phyloP scores from a whole-genome alignment of 2,888 invertebrate genomes.

The Blastobasis adustella region DNA sequence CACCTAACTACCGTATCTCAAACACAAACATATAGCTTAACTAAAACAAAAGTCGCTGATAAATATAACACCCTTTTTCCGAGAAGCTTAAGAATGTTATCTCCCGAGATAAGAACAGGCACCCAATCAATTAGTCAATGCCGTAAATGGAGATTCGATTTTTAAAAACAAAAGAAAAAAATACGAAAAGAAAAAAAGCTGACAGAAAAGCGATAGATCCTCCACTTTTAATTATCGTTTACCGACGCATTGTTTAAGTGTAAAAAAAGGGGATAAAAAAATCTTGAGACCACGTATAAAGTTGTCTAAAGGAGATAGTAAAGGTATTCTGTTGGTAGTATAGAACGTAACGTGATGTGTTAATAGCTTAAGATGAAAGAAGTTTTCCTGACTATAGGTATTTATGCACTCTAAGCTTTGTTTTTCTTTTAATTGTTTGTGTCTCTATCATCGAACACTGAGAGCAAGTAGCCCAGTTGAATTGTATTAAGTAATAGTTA shows the following conservation, averaged over 20 bases:
- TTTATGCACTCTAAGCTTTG: too few relatives aligned
- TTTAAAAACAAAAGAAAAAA: slow-evolving; percentile 39
- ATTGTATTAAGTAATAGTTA: too few relatives aligned
- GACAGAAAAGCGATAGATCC: slow-evolving; percentile 40
- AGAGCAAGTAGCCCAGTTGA: too few relatives aligned
- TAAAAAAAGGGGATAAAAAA: slow-evolving; percentile 29
- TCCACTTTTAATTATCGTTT: slow-evolving; percentile 64
- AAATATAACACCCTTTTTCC: background rate
- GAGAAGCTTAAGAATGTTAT: slow-evolving; percentile 17
- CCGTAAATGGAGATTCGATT: slow-evolving; percentile 45
- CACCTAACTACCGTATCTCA: too few relatives aligned
- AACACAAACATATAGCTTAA: too few relatives aligned
- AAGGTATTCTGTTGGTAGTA: slow-evolving; percentile 15
- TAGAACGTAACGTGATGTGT: slow-evolving; percentile 5
- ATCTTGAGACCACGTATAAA: slow-evolving; percentile 33
- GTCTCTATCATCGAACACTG: too few relatives aligned
- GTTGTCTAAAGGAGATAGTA: slow-evolving; percentile 33
- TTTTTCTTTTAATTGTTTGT: too few relatives aligned
- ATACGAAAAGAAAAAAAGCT: slow-evolving; percentile 19
- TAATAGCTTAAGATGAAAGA: background rate
- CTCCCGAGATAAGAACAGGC: slow-evolving; percentile 33
- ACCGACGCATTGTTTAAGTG: slow-evolving; percentile 50
- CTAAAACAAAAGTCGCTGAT: too few relatives aligned
- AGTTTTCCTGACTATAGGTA: too few relatives aligned
- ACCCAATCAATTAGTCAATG: slow-evolving; percentile 61